phyloP scores from a whole-genome alignment of 2,797 vertebrate species.

The Falco concolor region DNA sequence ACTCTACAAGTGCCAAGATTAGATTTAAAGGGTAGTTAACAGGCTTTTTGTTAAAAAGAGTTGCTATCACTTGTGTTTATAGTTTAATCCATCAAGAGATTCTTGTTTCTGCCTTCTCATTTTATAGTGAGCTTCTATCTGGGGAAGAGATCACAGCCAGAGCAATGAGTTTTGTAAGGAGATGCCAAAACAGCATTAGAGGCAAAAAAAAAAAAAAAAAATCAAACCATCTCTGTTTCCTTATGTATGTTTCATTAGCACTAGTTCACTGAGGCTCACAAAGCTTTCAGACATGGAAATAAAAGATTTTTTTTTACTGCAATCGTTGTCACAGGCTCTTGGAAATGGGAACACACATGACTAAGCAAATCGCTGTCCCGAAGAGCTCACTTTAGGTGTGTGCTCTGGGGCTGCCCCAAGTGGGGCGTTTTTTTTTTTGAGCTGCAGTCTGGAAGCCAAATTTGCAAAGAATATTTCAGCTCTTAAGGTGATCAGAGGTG shows the following conservation, averaged over 20 bases:
- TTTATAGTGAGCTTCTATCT: not conserved
- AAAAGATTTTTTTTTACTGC: not conserved
- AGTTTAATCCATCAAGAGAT: conserved; percentile 49
- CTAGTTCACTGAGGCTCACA: not conserved
- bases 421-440: not conserved
- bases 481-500: not conserved
- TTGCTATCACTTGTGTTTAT: conserved; percentile 18
- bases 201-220: not conserved
- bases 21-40: conserved; percentile 29
- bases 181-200: not conserved
- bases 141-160: not conserved
- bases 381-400: not conserved
- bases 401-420: accelerated
- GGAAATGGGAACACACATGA: not conserved
- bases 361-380: not conserved
- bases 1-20: not conserved
- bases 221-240: not conserved
- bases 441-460: not conserved
- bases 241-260: not conserved
- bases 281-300: not conserved
- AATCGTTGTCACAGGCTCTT: not conserved
- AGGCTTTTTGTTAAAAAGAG: conserved; percentile 21
- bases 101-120: conserved; percentile 8
- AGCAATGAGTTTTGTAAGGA: not conserved
- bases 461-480: not conserved